A percentile compares a stretch with the other conserved stretches of the same genome.
These are phyloP conservation scores for Holothuria leucospilota DNA, from an alignment of 53 echinoderm and acorn worm genomes.

Conservation along the genomic window DNA sequence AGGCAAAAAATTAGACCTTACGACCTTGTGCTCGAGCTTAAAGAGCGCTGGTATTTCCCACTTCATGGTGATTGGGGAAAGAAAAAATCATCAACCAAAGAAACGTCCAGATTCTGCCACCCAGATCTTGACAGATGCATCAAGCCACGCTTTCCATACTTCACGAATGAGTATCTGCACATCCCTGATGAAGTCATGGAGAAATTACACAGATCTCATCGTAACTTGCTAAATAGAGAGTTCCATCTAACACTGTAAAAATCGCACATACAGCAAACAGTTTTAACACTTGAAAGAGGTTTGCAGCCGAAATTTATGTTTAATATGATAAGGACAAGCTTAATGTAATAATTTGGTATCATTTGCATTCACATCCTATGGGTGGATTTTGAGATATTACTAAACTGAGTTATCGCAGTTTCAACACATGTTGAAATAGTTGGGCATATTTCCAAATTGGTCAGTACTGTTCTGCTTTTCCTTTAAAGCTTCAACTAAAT, in stretches of 20 bases:
- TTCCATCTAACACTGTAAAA: not conserved
- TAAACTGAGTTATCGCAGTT: too few relatives aligned
- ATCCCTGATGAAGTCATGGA: not conserved
- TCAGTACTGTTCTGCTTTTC: too few relatives aligned
- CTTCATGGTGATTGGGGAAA: not conserved
- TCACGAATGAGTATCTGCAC: not conserved
- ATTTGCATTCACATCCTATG: too few relatives aligned
- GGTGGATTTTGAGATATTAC: too few relatives aligned
- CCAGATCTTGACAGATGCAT: slow-evolving; percentile 1
- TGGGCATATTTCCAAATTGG: too few relatives aligned
- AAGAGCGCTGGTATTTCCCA: slow-evolving; percentile 13
- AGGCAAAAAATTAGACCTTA: slow-evolving; percentile 6
- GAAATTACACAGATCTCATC: not conserved
- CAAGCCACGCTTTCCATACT: not conserved
- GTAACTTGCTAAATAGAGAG: slow-evolving; percentile 12
- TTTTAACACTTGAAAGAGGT: too few relatives aligned
- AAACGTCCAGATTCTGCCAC: not conserved
- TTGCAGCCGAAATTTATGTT: too few relatives aligned
- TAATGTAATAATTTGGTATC: too few relatives aligned
- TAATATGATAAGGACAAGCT: too few relatives aligned
- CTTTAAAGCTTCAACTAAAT: too few relatives aligned
- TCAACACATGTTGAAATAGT: too few relatives aligned
- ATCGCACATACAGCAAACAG: too few relatives aligned
- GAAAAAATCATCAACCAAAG: slow-evolving; percentile 11
- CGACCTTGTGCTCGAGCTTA: slow-evolving; percentile 14